Conservation (phyloP, 2,797 vertebrate species). For the Pyrocephalus nanus region DNA sequence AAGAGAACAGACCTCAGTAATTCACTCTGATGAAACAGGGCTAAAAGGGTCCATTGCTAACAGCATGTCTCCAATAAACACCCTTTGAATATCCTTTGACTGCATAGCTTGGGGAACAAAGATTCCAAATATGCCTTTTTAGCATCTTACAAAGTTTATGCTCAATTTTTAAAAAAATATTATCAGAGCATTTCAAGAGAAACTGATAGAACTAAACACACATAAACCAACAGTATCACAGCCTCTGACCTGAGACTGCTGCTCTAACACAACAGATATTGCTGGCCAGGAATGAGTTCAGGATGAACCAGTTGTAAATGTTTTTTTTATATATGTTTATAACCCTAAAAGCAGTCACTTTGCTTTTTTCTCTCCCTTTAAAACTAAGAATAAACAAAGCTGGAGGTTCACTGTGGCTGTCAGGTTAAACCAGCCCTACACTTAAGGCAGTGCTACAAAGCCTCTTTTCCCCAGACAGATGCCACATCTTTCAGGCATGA, state of each 20-base stretch:
- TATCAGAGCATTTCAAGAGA: background rate
- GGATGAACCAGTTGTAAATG: background rate
- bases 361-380: background rate
- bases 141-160: background rate
- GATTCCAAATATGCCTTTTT: background rate
- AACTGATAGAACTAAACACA: background rate
- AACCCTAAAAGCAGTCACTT: background rate
- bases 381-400: background rate
- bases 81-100: background rate
- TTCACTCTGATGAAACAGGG: background rate
- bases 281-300: background rate
- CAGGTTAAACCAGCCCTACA: constrained; percentile 25
- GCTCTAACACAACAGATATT: background rate
- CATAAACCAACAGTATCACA: background rate
- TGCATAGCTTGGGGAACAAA: background rate
- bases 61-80: background rate
- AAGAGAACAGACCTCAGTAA: background rate
- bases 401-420: background rate
- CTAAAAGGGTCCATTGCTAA: background rate
- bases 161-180: background rate
- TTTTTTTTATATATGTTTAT: too few species aligned
- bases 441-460: background rate
- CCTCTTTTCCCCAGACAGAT: background rate
- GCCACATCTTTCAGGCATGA: constrained; percentile 48
- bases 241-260: background rate